phyloP scores from a whole-genome alignment of 2,113 vertebrate species.

The Anoura caudifer region DNA sequence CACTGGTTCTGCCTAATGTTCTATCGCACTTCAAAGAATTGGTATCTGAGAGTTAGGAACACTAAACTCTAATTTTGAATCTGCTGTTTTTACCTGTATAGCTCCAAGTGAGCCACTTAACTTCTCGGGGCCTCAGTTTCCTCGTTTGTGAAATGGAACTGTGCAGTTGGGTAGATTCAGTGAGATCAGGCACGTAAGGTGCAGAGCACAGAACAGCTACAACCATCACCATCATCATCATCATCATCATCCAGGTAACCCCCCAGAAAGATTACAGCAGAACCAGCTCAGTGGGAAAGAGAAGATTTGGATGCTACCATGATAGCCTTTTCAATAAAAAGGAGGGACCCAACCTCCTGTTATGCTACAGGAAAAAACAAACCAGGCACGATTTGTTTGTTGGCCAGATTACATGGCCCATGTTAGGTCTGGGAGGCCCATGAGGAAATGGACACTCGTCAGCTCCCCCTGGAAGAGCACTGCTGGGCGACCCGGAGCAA shows the following conservation, averaged over 20 bases:
- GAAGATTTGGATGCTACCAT: background rate
- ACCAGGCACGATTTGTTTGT: background rate
- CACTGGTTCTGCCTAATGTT: background rate
- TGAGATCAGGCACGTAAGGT: background rate
- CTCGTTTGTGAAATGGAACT: background rate
- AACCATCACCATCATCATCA: background rate
- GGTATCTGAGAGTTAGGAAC: background rate
- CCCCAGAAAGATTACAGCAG: background rate
- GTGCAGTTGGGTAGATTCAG: background rate
- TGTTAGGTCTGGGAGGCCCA: background rate
- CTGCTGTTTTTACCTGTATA: background rate
- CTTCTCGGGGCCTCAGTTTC: background rate
- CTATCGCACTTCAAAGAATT: background rate
- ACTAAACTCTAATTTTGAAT: background rate
- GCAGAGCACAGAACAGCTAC: background rate
- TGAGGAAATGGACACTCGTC: background rate
- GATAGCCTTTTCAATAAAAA: background rate
- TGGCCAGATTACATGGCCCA: background rate
- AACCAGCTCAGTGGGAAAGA: background rate
- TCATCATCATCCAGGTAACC: background rate
- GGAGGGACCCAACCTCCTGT: rapidly evolving
- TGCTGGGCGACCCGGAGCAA: background rate
- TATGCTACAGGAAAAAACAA: background rate
- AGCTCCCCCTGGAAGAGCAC: background rate
- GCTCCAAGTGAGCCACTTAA: background rate